Conservation (phyloP, 1,140 invertebrate species). For the Panagrolaimus sp. region DNA sequence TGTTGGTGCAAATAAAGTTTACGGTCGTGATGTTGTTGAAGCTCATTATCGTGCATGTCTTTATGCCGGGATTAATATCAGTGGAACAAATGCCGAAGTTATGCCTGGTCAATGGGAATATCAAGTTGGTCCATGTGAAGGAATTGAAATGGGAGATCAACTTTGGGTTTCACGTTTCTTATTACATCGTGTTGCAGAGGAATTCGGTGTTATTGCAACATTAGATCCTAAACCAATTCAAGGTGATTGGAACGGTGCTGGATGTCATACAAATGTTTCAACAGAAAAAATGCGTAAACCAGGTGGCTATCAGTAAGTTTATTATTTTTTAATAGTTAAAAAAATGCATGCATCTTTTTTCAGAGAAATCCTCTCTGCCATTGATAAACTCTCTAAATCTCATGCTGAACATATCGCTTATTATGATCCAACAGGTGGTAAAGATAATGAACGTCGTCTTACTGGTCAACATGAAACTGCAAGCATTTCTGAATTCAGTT, state of each 20-base stretch:
- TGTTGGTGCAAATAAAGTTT: constrained; percentile 81
- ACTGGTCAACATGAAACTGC: constrained; percentile 79
- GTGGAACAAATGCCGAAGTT: constrained; percentile 86
- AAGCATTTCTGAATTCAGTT: constrained; percentile 76
- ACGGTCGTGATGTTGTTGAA: constrained; percentile 85
- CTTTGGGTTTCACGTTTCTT: constrained; percentile 82
- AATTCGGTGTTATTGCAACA: constrained; percentile 78
- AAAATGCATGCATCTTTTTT: background rate
- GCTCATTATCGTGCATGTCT: constrained; percentile 72
- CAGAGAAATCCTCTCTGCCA: constrained; percentile 57
- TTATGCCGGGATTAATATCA: constrained; percentile 80
- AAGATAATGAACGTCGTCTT: constrained; percentile 76
- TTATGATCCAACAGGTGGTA: constrained; percentile 76
- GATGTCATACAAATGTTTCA: constrained; percentile 80
- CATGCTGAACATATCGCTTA: constrained; percentile 79
- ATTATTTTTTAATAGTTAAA: no score
- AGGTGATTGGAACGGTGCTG: constrained; percentile 80
- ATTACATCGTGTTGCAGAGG: constrained; percentile 77
- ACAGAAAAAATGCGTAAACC: constrained; percentile 78
- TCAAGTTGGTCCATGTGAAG: constrained; percentile 66
- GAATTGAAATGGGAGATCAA: constrained; percentile 78
- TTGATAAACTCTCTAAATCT: constrained; percentile 72
- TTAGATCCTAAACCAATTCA: constrained; percentile 79
- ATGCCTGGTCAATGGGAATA: constrained; percentile 74
- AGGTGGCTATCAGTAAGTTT: constrained; percentile 66